Percentiles rank a stretch among this genome's conserved stretches.
Conservation (phyloP, 2,797 vertebrate genomes). For the Rallus crepitans region DNA sequence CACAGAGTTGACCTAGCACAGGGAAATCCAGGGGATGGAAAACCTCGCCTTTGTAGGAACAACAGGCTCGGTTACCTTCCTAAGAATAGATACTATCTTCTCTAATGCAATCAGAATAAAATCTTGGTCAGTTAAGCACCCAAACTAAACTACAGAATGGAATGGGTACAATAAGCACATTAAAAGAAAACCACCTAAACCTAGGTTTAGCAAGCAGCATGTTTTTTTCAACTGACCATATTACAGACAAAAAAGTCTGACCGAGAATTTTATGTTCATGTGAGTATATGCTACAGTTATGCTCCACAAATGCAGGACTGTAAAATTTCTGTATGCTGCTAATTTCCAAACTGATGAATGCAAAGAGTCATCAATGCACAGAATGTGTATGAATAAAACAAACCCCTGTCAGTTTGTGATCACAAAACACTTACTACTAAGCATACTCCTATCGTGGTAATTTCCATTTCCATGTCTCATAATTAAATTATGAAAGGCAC, state of each 20-base stretch:
- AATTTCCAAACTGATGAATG: constrained; percentile 1
- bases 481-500: background rate
- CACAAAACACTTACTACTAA: background rate
- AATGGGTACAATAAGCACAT: background rate
- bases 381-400: background rate
- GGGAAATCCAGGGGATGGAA: background rate
- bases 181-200: background rate
- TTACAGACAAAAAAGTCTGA: background rate
- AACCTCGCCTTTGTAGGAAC: background rate
- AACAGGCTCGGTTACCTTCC: background rate
- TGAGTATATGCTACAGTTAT: background rate
- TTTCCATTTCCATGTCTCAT: background rate
- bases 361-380: background rate
- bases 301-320: background rate
- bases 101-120: background rate
- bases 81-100: background rate
- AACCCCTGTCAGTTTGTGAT: background rate
- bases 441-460: background rate
- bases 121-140: background rate
- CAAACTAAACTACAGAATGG: background rate
- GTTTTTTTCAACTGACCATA: background rate
- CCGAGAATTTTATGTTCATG: background rate
- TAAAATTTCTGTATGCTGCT: background rate
- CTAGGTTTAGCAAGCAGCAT: background rate
- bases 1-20: background rate